These are phyloP conservation scores for Corythornis madagascariensis DNA, from an alignment of 2,113 vertebrate genomes.

Conservation along the genomic window DNA sequence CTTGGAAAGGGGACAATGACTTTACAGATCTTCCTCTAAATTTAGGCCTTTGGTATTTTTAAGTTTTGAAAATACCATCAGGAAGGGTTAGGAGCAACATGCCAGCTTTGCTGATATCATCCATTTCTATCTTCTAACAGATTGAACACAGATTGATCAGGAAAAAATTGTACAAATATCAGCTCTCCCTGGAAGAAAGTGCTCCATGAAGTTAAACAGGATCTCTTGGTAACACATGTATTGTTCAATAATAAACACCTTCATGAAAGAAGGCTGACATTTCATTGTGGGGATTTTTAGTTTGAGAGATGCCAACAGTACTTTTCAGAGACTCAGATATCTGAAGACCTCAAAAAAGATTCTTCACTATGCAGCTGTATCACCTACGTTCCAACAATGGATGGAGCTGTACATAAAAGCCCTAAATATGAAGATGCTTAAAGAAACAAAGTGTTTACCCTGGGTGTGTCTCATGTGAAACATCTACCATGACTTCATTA, in stretches of 20 bases:
- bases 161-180: not conserved
- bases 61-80: not conserved
- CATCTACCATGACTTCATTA: not conserved
- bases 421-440: not conserved
- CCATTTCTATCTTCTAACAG: constrained; percentile 31
- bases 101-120: not conserved
- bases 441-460: not conserved
- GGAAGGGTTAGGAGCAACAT: constrained; percentile 7
- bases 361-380: not conserved
- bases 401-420: not conserved
- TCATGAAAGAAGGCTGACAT: not conserved
- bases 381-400: not conserved
- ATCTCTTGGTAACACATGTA: not conserved
- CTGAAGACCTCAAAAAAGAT: not conserved
- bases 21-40: constrained; percentile 24
- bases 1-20: not conserved
- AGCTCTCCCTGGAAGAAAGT: not conserved
- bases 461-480: not conserved
- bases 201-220: not conserved
- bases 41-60: constrained; percentile 43
- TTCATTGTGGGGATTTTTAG: not conserved
- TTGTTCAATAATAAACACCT: not conserved
- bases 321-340: not conserved
- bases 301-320: not conserved
- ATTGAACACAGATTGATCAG: constrained; percentile 27